Base-by-base conservation (phyloP, 92 coral and sea anemone genomes). In the Micromussa lordhowensis region DNA sequence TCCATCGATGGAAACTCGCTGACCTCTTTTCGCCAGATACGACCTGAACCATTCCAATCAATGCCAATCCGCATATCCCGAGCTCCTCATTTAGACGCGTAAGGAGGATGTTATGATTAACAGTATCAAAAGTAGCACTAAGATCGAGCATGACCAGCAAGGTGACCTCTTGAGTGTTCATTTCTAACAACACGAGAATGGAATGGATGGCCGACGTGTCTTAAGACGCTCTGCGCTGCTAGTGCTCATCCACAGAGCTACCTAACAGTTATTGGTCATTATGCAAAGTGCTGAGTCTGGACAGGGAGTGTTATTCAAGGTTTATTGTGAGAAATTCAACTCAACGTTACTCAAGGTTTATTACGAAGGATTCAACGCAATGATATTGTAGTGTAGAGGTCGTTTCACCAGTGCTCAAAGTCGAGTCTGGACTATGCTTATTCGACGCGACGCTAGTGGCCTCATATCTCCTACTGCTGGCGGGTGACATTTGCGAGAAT, bases 331-430 rank as follows among this genome's bases (percentile, higher is more conserved):
- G 18, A 24, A 48, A 77, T 48, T 48, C 81, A 77, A 77, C 35
- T 77, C n/a, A n/a, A n/a, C n/a, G n/a, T n/a, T 77, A 77, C 17
- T 77, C 81, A 77, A 77, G 81, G 81, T 77, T 48, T 48, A 77
- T 77, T 22, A 77, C 63, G 81, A 77, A 4, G 61, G 24, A 77
- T 48, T 48, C 81, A 77, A 77, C 35, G 59, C 81, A 77, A 49
- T 53, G 81, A 31, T 77, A 0, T 77, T 48, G 61, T 48, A 77
- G 81, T 77, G 13, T 48, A 64, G 81, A 73, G 49, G 78, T 32
- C 78, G 78, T 73, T 73, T 73, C 78, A 73, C 78, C 51, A 48
- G 49, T 73, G 48, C 78, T 73, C 49, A 73, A 73, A 73, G 49
- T 73, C 51, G 78, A n/a, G 78, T 73, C 78, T 32, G 68, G 64